Conservation (phyloP, 2,888 invertebrate genomes). For the Drosophila tripunctata region DNA sequence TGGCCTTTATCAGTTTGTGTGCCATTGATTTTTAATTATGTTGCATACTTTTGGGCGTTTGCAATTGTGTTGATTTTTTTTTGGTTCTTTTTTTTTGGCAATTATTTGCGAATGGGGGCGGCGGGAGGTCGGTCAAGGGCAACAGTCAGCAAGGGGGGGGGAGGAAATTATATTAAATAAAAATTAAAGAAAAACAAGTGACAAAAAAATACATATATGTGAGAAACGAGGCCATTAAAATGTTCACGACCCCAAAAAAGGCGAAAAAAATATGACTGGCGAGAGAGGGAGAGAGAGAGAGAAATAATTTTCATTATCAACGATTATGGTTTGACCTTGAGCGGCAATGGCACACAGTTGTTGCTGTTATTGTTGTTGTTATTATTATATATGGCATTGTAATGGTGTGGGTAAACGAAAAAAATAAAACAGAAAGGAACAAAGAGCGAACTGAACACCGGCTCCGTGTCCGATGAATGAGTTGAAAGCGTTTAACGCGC, state of each 20-base stretch:
- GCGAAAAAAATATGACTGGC: constrained; percentile 6
- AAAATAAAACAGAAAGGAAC: background rate
- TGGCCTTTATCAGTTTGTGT: constrained; percentile 73
- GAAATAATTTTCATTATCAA: constrained; percentile 83
- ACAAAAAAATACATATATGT: constrained; percentile 70
- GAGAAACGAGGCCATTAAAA: constrained; percentile 54
- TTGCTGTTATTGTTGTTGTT: constrained; percentile 33
- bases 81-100: constrained; percentile 66
- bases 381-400: constrained; percentile 64
- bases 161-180: constrained; percentile 61
- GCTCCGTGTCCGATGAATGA: constrained; percentile 54
- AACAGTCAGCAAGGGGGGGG: background rate
- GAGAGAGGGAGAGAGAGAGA: constrained; percentile 9
- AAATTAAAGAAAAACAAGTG: constrained; percentile 73
- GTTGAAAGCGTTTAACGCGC: constrained; percentile 25
- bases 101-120: constrained; percentile 72
- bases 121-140: constrained; percentile 3
- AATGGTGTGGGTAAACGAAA: constrained; percentile 67
- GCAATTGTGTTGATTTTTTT: constrained; percentile 36
- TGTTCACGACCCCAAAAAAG: constrained; percentile 43
- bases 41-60: constrained; percentile 70
- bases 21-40: constrained; percentile 83
- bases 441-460: constrained; percentile 40
- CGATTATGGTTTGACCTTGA: constrained; percentile 83
- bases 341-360: constrained; percentile 68